phyloP scores from a whole-genome alignment of 1,140 invertebrate genomes.

The Melanaphis sacchari region DNA sequence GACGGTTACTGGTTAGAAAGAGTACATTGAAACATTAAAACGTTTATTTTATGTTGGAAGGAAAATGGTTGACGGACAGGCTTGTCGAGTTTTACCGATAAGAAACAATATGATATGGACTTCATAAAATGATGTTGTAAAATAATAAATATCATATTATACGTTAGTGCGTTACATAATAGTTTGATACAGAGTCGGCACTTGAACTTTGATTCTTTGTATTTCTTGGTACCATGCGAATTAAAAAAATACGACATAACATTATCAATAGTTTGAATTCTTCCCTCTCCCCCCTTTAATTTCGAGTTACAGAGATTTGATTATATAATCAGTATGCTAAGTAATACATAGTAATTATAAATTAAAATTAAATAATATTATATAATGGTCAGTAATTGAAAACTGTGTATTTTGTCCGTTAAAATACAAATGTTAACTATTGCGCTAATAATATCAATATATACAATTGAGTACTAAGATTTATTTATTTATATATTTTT shows the following conservation, averaged over 20 bases:
- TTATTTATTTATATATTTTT: no score
- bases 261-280: no score
- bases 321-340: neutral
- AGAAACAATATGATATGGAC: neutral
- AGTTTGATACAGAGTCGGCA: no score
- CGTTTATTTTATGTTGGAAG: neutral
- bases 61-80: neutral
- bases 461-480: neutral
- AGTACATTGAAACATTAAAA: neutral
- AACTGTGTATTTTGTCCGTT: neutral
- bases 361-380: neutral
- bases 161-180: neutral
- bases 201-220: no score
- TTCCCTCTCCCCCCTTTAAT: no score
- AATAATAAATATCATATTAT: neutral
- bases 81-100: neutral
- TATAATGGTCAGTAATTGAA: neutral
- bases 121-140: neutral
- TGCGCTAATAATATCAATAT: neutral
- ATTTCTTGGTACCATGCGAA: neutral
- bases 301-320: neutral
- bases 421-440: neutral
- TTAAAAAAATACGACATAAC: no score
- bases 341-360: no score
- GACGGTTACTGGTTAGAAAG: no score